Conservation (phyloP, 2,113 vertebrate species). For the Apaloderma vittatum region DNA sequence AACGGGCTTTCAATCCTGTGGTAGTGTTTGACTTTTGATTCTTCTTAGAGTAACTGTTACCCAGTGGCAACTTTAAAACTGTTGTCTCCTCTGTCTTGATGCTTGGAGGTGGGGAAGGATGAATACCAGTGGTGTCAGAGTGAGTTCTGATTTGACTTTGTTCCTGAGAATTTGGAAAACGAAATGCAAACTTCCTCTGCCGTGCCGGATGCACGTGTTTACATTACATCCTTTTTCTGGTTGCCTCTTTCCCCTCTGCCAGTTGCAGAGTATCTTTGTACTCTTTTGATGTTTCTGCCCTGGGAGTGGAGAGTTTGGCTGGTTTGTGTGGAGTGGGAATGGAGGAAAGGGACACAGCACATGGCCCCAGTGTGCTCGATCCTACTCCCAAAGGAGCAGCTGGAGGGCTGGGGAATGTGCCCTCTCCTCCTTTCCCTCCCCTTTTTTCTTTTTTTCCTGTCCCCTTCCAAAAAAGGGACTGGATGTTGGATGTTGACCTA, state of each 20-base stretch:
- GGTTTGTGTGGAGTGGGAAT: background rate
- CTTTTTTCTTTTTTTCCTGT: conserved; percentile 33
- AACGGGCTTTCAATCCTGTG: background rate
- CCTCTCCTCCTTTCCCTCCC: background rate
- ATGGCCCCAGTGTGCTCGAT: background rate
- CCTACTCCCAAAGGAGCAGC: background rate
- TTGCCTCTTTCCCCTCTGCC: background rate
- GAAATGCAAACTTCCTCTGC: background rate
- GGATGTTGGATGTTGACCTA: conserved; percentile 44
- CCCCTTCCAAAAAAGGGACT: conserved; percentile 35
- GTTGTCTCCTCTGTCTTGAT: background rate
- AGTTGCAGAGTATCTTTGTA: background rate
- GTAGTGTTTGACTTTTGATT: background rate
- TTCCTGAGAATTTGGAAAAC: background rate
- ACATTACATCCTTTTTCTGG: background rate
- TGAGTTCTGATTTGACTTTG: background rate
- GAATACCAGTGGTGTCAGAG: background rate
- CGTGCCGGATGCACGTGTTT: background rate
- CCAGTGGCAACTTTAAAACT: background rate
- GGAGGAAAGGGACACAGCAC: background rate
- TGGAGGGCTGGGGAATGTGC: background rate
- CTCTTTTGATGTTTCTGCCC: background rate
- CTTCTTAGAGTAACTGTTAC: background rate
- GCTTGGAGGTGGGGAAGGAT: background rate
- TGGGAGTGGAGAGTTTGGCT: background rate